These are phyloP conservation scores for Potamilus streckersoni DNA, from an alignment of 1,140 invertebrate species.

Conservation along the genomic window DNA sequence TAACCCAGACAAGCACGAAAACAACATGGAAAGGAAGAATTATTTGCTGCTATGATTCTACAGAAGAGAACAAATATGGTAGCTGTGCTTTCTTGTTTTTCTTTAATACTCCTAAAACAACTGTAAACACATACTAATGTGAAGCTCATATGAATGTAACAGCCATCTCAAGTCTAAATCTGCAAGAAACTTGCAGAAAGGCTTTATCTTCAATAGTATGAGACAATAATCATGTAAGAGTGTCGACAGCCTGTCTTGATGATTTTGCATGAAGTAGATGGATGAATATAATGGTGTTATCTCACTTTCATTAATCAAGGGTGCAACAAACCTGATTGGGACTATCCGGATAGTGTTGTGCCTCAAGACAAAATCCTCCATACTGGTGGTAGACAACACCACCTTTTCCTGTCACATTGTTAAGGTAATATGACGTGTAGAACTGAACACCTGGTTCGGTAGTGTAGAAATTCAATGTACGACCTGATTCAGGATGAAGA, in stretches of 20 bases:
- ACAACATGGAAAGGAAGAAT: no score
- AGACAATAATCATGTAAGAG: background rate
- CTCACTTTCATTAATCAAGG: background rate
- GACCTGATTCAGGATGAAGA: conserved; percentile 77
- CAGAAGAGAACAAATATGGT: no score
- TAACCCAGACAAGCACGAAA: no score
- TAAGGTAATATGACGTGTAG: conserved; percentile 84
- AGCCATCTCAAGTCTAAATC: background rate
- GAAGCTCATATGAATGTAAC: no score
- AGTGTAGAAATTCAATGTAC: conserved; percentile 81
- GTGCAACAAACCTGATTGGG: conserved; percentile 79
- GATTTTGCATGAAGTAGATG: background rate
- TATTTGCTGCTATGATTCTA: no score
- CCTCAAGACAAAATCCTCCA: conserved; percentile 88
- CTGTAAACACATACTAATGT: no score
- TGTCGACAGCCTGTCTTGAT: background rate
- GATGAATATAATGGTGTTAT: background rate
- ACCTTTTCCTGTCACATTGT: conserved; percentile 77
- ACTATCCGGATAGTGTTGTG: conserved; percentile 93
- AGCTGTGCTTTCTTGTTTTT: no score
- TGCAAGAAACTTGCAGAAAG: background rate
- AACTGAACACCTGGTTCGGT: conserved; percentile 92
- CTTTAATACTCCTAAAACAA: no score
- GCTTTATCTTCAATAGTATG: background rate
- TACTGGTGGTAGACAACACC: conserved; percentile 80